Conservation (phyloP, 1,140 invertebrate genomes). For the Leptinotarsa texana region DNA sequence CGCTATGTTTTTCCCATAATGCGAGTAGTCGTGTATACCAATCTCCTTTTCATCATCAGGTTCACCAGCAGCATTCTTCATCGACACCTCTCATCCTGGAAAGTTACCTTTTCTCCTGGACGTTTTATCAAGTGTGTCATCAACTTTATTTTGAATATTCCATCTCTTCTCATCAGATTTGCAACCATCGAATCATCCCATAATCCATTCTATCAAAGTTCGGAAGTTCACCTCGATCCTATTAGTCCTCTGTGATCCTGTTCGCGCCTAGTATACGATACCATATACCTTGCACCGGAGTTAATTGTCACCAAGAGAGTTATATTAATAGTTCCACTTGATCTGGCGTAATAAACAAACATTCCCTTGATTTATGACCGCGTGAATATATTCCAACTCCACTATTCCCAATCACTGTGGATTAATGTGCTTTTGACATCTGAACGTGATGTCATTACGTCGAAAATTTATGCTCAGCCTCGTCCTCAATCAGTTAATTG, state of each 20-base stretch:
- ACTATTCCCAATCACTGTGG: background rate
- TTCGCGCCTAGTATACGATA: background rate
- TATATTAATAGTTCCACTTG: constrained; percentile 8
- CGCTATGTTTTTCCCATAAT: no score
- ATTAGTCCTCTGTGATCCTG: background rate
- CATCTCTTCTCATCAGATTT: no score
- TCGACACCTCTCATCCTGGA: no score
- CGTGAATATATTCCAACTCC: constrained; percentile 1
- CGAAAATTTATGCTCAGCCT: background rate
- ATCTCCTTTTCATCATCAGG: no score
- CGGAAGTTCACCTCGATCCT: background rate
- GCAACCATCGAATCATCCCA: no score
- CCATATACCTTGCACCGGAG: background rate
- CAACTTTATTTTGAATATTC: no score
- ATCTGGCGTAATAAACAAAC: background rate
- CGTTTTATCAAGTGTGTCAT: no score
- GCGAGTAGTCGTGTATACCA: no score
- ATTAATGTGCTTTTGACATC: constrained; percentile 8
- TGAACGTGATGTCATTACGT: background rate
- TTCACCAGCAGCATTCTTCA: no score
- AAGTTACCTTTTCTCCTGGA: no score
- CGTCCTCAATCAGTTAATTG: no score
- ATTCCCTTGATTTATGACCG: background rate
- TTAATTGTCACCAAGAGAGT: constrained; percentile 2
- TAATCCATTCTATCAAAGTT: background rate